Evolutionary conservation across 2,797 vertebrate genomes (phyloP).

Genomic region (Merluccius polli): DNA sequence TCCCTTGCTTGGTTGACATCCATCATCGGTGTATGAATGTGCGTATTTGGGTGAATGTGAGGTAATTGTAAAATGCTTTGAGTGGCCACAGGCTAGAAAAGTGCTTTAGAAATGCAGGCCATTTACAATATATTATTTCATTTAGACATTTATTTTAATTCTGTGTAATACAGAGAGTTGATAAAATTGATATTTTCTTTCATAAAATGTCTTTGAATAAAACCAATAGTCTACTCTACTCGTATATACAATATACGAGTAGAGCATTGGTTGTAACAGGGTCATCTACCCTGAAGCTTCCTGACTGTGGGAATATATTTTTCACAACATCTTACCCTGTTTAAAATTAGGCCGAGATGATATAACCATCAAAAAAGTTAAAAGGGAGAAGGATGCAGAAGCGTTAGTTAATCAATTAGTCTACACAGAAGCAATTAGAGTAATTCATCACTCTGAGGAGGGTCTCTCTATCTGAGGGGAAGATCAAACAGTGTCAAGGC

Average conservation of each 20-base stretch:
- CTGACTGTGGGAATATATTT: neutral
- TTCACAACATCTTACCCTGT: neutral
- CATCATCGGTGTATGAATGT: neutral
- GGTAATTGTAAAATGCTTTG: neutral
- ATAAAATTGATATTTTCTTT: too few species aligned
- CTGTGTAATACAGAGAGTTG: too few species aligned
- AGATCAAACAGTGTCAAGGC: neutral
- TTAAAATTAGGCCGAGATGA: neutral
- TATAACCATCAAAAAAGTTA: neutral
- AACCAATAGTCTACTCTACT: too few species aligned
- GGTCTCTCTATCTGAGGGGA: neutral
- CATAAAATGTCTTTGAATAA: too few species aligned
- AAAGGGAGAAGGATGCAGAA: neutral
- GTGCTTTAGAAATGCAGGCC: neutral
- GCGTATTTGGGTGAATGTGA: neutral
- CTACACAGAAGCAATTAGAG: neutral
- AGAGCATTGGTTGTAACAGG: too few species aligned
- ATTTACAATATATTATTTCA: neutral
- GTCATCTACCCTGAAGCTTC: too few species aligned
- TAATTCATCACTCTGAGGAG: neutral
- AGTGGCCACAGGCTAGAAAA: neutral
- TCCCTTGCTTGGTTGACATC: neutral
- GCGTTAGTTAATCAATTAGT: neutral
- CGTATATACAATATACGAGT: too few species aligned
- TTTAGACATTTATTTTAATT: too few species aligned